These are phyloP conservation scores for Bombycilla garrulus DNA, from an alignment of 2,113 vertebrate species.

Conservation along the genomic window DNA sequence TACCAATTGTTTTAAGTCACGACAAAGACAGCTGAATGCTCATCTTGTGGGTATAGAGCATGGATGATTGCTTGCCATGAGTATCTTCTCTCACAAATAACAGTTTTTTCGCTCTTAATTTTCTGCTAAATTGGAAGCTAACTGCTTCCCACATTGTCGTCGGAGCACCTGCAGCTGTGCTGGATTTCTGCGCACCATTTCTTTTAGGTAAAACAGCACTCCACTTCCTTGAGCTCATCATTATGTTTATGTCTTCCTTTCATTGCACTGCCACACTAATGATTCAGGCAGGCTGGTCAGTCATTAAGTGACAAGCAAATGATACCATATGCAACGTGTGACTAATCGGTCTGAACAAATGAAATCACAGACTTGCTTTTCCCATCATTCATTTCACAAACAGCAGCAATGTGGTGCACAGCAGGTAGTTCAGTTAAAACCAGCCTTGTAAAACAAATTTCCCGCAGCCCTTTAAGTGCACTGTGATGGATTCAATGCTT, in stretches of 20 bases:
- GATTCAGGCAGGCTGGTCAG: constrained; percentile 90
- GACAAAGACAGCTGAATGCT: constrained; percentile 88
- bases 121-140: constrained; percentile 91
- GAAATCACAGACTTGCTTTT: constrained; percentile 92
- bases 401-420: constrained; percentile 80
- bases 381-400: constrained; percentile 85
- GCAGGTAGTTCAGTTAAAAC: constrained; percentile 88
- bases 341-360: constrained; percentile 89
- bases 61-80: constrained; percentile 87
- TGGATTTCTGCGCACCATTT: constrained; percentile 88
- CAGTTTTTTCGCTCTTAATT: constrained; percentile 90
- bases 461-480: constrained; percentile 75
- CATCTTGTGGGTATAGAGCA: constrained; percentile 79
- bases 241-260: constrained; percentile 91
- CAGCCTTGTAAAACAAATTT: constrained; percentile 91
- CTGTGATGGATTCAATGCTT: constrained; percentile 46
- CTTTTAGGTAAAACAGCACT: constrained; percentile 84
- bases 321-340: constrained; percentile 89
- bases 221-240: constrained; percentile 88
- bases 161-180: constrained; percentile 86
- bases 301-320: constrained; percentile 98
- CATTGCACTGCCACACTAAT: constrained; percentile 82
- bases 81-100: constrained; percentile 90
- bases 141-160: constrained; percentile 88
- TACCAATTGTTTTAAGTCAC: constrained; percentile 88